phyloP scores from a whole-genome alignment of 2,113 vertebrate species.

The Epinephelus fuscoguttatus region DNA sequence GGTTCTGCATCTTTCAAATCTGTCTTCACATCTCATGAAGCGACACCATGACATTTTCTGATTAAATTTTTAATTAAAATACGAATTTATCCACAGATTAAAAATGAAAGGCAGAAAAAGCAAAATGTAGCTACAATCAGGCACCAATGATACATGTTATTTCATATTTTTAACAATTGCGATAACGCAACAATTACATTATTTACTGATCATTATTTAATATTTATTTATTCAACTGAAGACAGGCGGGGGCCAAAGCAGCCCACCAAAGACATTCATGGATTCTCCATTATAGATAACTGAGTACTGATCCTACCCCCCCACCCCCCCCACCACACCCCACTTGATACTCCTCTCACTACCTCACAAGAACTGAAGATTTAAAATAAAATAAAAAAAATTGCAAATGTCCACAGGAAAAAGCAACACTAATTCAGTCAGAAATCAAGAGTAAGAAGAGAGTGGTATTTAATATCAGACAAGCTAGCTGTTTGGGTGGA shows the following conservation, averaged over 20 bases:
- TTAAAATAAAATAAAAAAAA: constrained; percentile 51
- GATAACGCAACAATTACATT: constrained; percentile 88
- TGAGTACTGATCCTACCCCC: constrained; percentile 62
- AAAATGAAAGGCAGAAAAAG: constrained; percentile 88
- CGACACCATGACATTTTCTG: constrained; percentile 67
- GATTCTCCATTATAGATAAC: constrained; percentile 78
- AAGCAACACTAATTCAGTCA: constrained; percentile 75
- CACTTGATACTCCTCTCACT: constrained; percentile 50
- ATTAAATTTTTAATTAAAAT: constrained; percentile 87
- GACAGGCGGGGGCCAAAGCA: constrained; percentile 67
- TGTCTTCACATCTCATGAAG: constrained; percentile 3
- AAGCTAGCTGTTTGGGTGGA: constrained; percentile 71
- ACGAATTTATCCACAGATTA: constrained; percentile 87
- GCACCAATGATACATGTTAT: constrained; percentile 87
- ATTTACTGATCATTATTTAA: constrained; percentile 83
- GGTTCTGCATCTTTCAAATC: background rate
- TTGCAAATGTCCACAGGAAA: constrained; percentile 76
- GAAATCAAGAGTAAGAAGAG: constrained; percentile 75
- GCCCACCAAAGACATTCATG: constrained; percentile 80
- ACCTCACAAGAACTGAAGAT: constrained; percentile 69
- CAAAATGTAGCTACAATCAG: constrained; percentile 88
- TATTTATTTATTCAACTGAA: constrained; percentile 80
- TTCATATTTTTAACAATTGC: constrained; percentile 84
- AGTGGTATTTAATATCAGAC: constrained; percentile 69
- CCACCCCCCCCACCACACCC: background rate